Percentiles rank a stretch among this genome's conserved stretches.
phyloP scores from a whole-genome alignment of 2,113 vertebrate species.

The Zosterops japonicus region DNA sequence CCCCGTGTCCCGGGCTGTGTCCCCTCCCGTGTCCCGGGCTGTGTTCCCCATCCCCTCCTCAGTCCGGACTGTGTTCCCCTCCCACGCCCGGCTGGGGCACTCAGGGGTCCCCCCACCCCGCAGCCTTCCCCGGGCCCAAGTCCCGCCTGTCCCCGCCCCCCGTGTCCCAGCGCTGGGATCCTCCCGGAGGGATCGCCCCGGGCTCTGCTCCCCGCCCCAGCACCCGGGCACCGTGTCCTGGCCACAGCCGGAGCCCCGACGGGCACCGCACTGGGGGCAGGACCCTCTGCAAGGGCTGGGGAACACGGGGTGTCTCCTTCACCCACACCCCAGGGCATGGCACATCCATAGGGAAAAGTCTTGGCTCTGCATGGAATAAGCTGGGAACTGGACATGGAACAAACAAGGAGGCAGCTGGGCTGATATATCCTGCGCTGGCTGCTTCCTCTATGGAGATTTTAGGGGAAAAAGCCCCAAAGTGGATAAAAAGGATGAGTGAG shows the following conservation, averaged over 20 bases:
- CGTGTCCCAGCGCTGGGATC: background rate
- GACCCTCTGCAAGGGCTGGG: background rate
- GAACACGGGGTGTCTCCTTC: background rate
- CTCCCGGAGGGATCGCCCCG: background rate
- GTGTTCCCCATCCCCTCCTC: too few species aligned
- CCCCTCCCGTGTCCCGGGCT: too few species aligned
- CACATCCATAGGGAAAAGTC: rapidly evolving
- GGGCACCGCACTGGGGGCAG: background rate
- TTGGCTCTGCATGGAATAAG: rapidly evolving
- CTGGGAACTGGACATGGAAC: rapidly evolving
- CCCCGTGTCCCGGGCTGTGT: background rate
- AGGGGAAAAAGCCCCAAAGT: rapidly evolving
- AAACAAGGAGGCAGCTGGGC: rapidly evolving
- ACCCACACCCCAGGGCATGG: background rate
- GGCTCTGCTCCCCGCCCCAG: background rate
- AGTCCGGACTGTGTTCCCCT: background rate
- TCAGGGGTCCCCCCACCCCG: background rate
- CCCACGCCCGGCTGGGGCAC: background rate
- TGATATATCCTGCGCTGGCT: rapidly evolving
- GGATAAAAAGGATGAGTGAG: background rate
- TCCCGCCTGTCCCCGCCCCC: background rate
- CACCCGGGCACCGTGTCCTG: background rate
- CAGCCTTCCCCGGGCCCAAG: background rate
- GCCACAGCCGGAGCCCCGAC: background rate
- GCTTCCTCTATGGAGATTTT: rapidly evolving